Evolutionary conservation across 2,797 vertebrate species (phyloP), one percentile per base, ranked within the genome.

Genomic region (Sebastes paucispinis): DNA sequence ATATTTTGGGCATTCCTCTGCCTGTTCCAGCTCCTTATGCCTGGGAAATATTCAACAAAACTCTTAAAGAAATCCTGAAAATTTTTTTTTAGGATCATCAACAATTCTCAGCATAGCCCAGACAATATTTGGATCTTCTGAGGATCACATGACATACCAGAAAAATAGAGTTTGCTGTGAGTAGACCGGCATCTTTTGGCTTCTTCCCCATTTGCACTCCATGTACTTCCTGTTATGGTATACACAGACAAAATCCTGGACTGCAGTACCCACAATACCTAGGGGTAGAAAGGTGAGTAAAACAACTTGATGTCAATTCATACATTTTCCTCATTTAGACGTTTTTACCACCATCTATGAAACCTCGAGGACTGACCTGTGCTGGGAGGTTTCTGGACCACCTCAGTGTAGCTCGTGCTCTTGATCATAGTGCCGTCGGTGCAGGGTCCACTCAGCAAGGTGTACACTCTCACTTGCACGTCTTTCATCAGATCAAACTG

Each of bases 401-500:
- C 14, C 57, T 95, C 92, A 3, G 87, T 76, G 79, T 87, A 94
- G 54, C 64, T 80, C 1, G 64, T 5, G 65, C 95, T 95, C 75
- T 73, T 88, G 43, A 91, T 25, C 55, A 91, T 67, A 1, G 72
- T 77, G 65, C 82, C 85, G 4, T 91, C 91, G 60, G 91, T 90
- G 82, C 95, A 96, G 2, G 71, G 77, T 63, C 94, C 94, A 4
- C 54, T 83, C 62, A 96, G 79, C 68, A 96, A 14, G 6, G 95
- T 96, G 80, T 89, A 91, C 5, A 94, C 79, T 79, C 81, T 86
- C 58, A 96, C 87, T n/a, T 12, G 79, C 0, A 94, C 47, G 2
- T 94, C 93, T 81, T 94, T 94, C 78, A 79, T 87, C 74, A 95
- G 90, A 69, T 96, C 92, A 91, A 96, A 96, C 88, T 95, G 94